These are phyloP conservation scores for Strix occidentalis DNA, from an alignment of 2,797 vertebrate genomes.

Conservation along the genomic window DNA sequence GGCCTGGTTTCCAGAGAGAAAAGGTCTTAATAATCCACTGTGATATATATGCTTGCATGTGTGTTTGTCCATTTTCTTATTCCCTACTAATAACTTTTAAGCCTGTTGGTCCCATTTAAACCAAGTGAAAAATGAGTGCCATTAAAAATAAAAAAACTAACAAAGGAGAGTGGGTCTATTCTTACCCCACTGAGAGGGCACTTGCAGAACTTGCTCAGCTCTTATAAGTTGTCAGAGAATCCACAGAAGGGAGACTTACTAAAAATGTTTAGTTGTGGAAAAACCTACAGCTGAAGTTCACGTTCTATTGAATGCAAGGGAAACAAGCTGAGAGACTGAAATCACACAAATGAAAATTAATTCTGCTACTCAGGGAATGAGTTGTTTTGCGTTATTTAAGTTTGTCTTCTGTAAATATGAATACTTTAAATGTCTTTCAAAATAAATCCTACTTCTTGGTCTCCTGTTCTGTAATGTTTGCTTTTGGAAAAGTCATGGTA, in stretches of 20 bases:
- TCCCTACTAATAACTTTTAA: not conserved
- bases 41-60: not conserved
- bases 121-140: not conserved
- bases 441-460: not conserved
- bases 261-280: not conserved
- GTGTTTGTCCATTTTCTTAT: not conserved
- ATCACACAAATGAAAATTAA: not conserved
- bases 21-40: not conserved
- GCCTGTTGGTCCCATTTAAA: not conserved
- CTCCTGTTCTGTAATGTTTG: not conserved
- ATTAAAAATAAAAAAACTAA: accelerated
- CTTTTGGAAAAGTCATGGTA: not conserved
- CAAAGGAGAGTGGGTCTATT: not conserved
- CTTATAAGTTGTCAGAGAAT: not conserved
- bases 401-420: not conserved
- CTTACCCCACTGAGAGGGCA: not conserved
- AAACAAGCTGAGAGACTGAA: not conserved
- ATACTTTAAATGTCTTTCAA: not conserved
- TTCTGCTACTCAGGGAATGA: not conserved
- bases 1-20: not conserved
- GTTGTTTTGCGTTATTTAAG: not conserved
- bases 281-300: not conserved
- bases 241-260: not conserved
- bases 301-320: not conserved
- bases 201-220: not conserved